These are phyloP conservation scores for Drepanosiphum platanoidis DNA, from an alignment of 2,888 invertebrate genomes.

Conservation along the genomic window DNA sequence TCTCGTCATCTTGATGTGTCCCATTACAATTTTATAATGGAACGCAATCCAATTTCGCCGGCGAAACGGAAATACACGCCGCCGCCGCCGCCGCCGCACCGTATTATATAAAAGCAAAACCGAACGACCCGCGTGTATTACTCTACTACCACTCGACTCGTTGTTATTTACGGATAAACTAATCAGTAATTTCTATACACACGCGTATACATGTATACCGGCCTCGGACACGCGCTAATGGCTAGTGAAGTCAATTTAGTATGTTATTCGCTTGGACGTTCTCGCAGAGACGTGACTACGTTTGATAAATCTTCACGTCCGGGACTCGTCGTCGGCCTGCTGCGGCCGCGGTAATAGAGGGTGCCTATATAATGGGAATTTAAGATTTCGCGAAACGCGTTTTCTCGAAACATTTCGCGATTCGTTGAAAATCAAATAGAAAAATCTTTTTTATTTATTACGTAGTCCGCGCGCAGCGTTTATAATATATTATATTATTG, in stretches of 20 bases:
- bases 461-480: too few species aligned
- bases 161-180: not conserved
- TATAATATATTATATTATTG: too few species aligned
- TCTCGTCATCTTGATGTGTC: not conserved
- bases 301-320: not conserved
- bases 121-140: not conserved
- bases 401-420: too few species aligned
- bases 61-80: not conserved
- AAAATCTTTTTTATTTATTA: too few species aligned
- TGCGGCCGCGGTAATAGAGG: too few species aligned
- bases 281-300: not conserved
- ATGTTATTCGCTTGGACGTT: not conserved
- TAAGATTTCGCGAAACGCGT: too few species aligned
- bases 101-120: not conserved
- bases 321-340: too few species aligned
- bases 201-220: not conserved
- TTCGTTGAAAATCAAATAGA: too few species aligned
- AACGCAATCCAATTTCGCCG: not conserved
- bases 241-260: not conserved
- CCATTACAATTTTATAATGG: not conserved
- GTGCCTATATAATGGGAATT: too few species aligned
- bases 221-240: not conserved
- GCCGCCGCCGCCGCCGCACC: not conserved
- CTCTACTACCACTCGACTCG: not conserved
- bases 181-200: not conserved